These are phyloP conservation scores for Diarsia dahlii DNA, from an alignment of 2,888 invertebrate genomes.

Conservation along the genomic window DNA sequence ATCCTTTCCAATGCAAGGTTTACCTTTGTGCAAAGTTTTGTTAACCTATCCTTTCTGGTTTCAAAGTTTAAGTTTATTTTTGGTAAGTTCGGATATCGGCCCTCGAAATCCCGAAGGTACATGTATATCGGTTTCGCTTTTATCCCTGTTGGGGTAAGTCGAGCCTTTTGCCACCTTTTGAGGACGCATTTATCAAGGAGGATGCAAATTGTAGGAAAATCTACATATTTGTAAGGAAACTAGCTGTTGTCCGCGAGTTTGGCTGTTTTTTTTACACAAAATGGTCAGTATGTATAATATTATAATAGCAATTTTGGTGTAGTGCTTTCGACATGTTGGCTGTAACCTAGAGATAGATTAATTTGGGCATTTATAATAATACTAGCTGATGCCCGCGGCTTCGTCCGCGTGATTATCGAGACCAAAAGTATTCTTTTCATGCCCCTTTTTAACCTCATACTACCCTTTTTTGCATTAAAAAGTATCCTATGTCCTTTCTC, in stretches of 20 bases:
- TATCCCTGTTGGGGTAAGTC: slow-evolving; percentile 38
- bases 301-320: no score
- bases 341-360: no score
- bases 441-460: no score
- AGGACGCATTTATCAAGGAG: slow-evolving; percentile 41
- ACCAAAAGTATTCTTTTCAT: no score
- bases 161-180: slow-evolving; percentile 49
- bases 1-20: slow-evolving; percentile 44
- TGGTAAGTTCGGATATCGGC: slow-evolving; percentile 56
- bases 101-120: slow-evolving; percentile 54
- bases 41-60: slow-evolving; percentile 56
- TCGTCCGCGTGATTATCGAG: no score
- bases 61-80: slow-evolving; percentile 65
- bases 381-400: no score
- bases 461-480: no score
- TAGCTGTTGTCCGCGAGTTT: neutral
- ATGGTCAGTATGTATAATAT: no score
- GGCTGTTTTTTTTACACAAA: no score
- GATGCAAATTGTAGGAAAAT: slow-evolving; percentile 37
- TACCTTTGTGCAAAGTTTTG: slow-evolving; percentile 57
- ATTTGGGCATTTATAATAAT: no score
- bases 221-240: slow-evolving; percentile 8
- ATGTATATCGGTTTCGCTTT: slow-evolving; percentile 53
- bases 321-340: no score
- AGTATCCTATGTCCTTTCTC: no score